A percentile compares a stretch with the other conserved stretches of the same genome.
Evolutionary conservation across 1,140 invertebrate species (phyloP).

Genomic region (Intoshia linei): DNA sequence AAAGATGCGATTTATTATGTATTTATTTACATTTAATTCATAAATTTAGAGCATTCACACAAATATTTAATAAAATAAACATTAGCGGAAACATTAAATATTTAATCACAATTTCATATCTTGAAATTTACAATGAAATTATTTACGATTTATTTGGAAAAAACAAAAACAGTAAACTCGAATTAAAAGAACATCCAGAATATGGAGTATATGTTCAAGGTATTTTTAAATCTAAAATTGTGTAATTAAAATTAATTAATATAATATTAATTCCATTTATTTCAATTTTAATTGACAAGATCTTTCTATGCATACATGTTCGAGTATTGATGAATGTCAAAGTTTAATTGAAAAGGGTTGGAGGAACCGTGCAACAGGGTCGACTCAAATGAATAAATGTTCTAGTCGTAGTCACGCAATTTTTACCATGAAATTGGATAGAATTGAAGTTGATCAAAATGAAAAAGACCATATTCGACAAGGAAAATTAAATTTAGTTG

Average conservation of each 20-base stretch:
- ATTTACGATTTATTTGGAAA: constrained; percentile 40
- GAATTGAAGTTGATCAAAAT: constrained; percentile 27
- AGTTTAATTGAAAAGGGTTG: constrained; percentile 38
- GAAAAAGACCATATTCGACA: constrained; percentile 29
- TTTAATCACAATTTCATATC: constrained; percentile 51
- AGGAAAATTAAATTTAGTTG: constrained; percentile 33
- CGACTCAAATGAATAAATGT: constrained; percentile 50
- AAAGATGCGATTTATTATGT: neutral
- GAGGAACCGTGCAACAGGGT: constrained; percentile 36
- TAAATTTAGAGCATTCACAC: constrained; percentile 34
- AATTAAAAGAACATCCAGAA: constrained; percentile 42
- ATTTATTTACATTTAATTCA: neutral
- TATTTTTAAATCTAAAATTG: constrained; percentile 11
- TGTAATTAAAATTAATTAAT: constrained; percentile 1
- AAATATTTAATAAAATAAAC: constrained; percentile 58
- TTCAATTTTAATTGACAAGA: constrained; percentile 15
- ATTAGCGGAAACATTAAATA: constrained; percentile 43
- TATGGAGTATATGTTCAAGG: constrained; percentile 44
- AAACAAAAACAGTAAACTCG: constrained; percentile 32
- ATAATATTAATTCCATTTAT: neutral
- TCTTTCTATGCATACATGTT: constrained; percentile 37
- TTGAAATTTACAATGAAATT: constrained; percentile 70
- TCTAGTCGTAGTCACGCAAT: constrained; percentile 53
- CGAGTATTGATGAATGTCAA: constrained; percentile 38
- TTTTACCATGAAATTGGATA: constrained; percentile 51